phyloP scores from a whole-genome alignment of 1,140 invertebrate species.

The Drosophila tani region DNA sequence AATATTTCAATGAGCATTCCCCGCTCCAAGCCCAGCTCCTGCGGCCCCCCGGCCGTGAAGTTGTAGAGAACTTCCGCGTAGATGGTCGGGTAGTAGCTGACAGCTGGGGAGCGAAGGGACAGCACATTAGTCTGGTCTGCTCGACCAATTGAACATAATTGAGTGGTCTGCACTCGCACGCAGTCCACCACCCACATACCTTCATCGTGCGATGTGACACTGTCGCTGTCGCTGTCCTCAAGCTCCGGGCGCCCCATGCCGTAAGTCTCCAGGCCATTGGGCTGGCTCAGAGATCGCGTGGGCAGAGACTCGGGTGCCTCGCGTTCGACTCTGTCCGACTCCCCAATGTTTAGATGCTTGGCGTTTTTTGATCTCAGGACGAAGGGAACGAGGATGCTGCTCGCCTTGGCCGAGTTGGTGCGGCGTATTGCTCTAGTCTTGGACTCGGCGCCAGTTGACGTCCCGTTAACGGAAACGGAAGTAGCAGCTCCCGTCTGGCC shows the following conservation, averaged over 20 bases:
- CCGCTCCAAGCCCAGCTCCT: conserved; percentile 80
- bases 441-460: conserved; percentile 12
- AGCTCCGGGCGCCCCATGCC: conserved; percentile 64
- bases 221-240: conserved; percentile 82
- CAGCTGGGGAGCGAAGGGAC: conserved; percentile 31
- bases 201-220: conserved; percentile 78
- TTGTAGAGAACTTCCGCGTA: conserved; percentile 84
- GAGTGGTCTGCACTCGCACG: conserved; percentile 14
- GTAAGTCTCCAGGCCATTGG: conserved; percentile 88
- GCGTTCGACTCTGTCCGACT: conserved; percentile 45
- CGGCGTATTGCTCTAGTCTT: conserved; percentile 68
- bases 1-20: conserved; percentile 80
- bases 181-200: conserved; percentile 50
- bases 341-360: conserved; percentile 45
- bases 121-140: conserved; percentile 1
- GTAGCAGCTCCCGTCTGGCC: conserved; percentile 1
- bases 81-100: conserved; percentile 61
- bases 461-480: conserved; percentile 5
- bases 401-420: conserved; percentile 76
- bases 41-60: conserved; percentile 79
- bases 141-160: conserved; percentile 3
- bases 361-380: conserved; percentile 42
- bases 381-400: conserved; percentile 48
- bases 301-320: conserved; percentile 86
- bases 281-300: conserved; percentile 90